Base-by-base conservation (phyloP, 1,140 invertebrate species). In the Antheraea pernyi region DNA sequence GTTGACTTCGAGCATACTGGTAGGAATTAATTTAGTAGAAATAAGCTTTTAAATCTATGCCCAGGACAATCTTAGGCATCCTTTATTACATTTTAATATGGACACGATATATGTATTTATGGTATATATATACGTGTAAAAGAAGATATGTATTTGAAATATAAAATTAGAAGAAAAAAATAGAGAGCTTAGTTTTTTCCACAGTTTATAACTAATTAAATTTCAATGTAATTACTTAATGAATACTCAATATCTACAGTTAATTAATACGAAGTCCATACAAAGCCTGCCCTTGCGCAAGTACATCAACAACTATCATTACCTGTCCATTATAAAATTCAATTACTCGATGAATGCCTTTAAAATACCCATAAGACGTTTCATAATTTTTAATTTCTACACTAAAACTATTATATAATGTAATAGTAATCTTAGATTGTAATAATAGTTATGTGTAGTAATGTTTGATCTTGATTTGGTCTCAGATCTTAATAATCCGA, bases 301-400 rank as follows among this genome's bases (percentile, higher is more conserved):
- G 59, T 70, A 76, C 73, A 65, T 10, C 58, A 71, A 53, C 68
- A 53, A 48, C 48, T 42, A 59, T 70, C 67, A 73, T 75, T 75
- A 78, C 73, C 68, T 62, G 19, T n/a, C 64, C 58, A 64, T 67
- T 74, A 70, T 71, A 71, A 69, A 70, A 76, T 73, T 73, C 63
- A 73, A 76, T 76, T 76, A 72, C 3, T 61, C 30, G 60, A 22
- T 22, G 10, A 22, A 61, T 13, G 16, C 19, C 19, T 30, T 61
- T 61, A 61, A 61, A 0, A 22, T 13, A 30, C 13, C 60, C 46
- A 53, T 53, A 16, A 53, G 13, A 16, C 16, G 46, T 53, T 53
- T 53, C 46, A 53, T 53, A 53, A 53, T 53, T n/a, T 53, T 53
- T 53, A 11, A 11, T 53, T 13, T 53, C 46, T 53, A 53, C 46